Base-by-base conservation (phyloP, 2,113 vertebrate genomes). In the Hucho hucho region DNA sequence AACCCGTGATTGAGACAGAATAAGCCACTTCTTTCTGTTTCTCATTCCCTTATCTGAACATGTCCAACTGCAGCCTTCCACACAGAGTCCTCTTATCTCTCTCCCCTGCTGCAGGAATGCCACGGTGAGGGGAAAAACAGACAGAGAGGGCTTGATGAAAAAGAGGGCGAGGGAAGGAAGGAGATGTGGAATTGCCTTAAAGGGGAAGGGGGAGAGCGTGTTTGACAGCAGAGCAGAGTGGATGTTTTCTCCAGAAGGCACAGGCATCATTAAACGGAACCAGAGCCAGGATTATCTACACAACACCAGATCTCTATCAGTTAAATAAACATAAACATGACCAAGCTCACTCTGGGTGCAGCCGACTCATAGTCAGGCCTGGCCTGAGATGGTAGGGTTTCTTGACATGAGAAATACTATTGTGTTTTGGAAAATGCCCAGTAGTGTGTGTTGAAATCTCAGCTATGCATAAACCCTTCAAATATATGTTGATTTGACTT, bases 81-180 rank as follows among this genome's bases (percentile, higher is more conserved):
- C 73, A 59, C 1, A 12, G 64, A 69, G 74, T 87, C 87, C 75
- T 83, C 83, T 89, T 87, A 90, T 91, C 87, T 86, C 79, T 71
- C 90, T 86, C 79, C 69, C 26, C 20, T 37, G 75, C 73, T 65
- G 76, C 79, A 84, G 86, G 86, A 91, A 89, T 88, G 87, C 77
- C 75, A 73, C 77, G 68, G 28, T 14, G 69, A 74, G 72, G 63
- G 69, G 77, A 74, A 75, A 73, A 76, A 46, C 49, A 13, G 49
- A 63, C 0, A 59, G 75, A 29, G 74, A 79, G 67, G 79, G 80
- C 28, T 56, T 75, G 82, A 81, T 86, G 83, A 89, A 78, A 85
- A 81, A 71, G 64, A 16, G 25, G 64, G 11, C 24, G 25, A n/a
- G 24, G 76, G 79, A 76, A 29, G 68, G 65, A 74, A 37, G 24